phyloP scores from a whole-genome alignment of 2,888 invertebrate species.

The Morpho helenor region DNA sequence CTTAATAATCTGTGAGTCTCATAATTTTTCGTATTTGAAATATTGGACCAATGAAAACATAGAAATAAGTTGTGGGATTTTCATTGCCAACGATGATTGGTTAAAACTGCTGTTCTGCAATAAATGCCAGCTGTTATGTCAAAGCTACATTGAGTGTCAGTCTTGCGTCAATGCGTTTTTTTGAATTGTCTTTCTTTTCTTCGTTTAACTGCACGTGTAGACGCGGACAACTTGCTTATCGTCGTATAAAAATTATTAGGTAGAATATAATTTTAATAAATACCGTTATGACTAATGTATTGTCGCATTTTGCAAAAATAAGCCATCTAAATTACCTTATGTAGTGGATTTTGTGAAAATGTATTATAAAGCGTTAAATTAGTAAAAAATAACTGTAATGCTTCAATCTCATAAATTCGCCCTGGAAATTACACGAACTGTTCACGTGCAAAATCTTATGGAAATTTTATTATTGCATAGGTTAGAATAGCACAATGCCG shows the following conservation, averaged over 20 bases:
- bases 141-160: not conserved
- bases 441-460: conserved; percentile 28
- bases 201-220: conserved; percentile 69
- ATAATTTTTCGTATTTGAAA: too few relatives aligned
- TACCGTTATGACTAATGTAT: not conserved
- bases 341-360: not conserved
- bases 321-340: too few relatives aligned
- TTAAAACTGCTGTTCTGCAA: too few relatives aligned
- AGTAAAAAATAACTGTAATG: conserved; percentile 12
- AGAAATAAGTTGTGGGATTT: too few relatives aligned
- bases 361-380: conserved; percentile 9
- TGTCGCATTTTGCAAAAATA: too few relatives aligned
- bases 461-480: conserved; percentile 26
- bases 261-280: conserved; percentile 28
- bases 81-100: too few relatives aligned
- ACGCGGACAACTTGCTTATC: conserved; percentile 62
- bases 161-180: conserved; percentile 12
- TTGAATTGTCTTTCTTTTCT: conserved; percentile 52
- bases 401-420: conserved; percentile 13
- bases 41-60: too few relatives aligned
- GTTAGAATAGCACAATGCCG: conserved; percentile 85
- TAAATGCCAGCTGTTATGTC: too few relatives aligned
- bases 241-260: conserved; percentile 43
- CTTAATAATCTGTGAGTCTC: too few relatives aligned
- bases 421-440: conserved; percentile 22